Conservation (phyloP, 2,797 vertebrate species). For the Choloepus didactylus region DNA sequence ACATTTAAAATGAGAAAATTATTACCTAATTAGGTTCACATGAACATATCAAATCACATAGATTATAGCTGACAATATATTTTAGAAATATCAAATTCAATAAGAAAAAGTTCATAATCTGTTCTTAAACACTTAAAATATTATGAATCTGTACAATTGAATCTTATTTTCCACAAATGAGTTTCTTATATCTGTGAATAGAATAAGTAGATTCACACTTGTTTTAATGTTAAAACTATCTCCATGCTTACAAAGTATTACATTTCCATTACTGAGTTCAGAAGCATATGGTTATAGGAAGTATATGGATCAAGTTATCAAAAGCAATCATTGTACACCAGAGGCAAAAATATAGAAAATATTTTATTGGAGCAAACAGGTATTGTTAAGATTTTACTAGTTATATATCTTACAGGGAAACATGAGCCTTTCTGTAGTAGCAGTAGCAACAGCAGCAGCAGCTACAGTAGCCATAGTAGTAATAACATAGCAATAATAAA, state of each 20-base stretch:
- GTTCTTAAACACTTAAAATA: conserved; percentile 38
- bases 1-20: background rate
- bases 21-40: conserved; percentile 67
- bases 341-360: background rate
- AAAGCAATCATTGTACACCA: background rate
- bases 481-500: background rate
- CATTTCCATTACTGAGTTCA: background rate
- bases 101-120: conserved; percentile 7
- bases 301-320: background rate
- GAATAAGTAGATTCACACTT: background rate
- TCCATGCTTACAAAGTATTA: background rate
- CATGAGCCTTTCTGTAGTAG: background rate
- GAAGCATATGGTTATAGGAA: background rate
- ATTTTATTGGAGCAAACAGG: background rate
- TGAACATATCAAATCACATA: background rate
- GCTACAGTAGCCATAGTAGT: background rate
- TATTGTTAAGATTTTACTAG: background rate
- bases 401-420: background rate
- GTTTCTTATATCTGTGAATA: background rate
- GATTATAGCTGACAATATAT: conserved; percentile 64
- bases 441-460: background rate
- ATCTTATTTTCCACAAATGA: background rate
- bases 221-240: background rate
- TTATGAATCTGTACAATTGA: background rate
- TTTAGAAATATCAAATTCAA: background rate